Evolutionary conservation across 2,888 invertebrate species (phyloP).

Genomic region (Bursaphelenchus okinawaensis): DNA sequence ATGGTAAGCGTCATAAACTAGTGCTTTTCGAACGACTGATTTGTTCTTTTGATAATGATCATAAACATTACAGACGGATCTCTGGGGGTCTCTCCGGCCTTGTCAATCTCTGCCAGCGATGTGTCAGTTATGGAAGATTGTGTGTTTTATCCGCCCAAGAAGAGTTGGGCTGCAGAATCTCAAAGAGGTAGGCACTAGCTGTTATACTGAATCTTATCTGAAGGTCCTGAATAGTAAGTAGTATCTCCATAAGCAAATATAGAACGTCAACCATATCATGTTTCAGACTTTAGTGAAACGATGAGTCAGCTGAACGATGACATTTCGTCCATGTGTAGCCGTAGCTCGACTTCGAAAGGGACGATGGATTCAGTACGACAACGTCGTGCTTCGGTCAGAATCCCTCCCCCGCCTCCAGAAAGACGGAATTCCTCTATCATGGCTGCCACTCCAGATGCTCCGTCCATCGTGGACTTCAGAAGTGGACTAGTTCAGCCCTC

Average conservation of each 20-base stretch:
- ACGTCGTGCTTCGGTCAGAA: neutral
- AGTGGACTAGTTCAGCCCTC: neutral
- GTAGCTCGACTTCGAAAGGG: neutral
- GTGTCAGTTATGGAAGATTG: neutral
- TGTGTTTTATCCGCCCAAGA: neutral
- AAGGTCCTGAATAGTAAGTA: too few species aligned
- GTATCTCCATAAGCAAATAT: neutral
- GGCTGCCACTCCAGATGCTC: slow-evolving; percentile 54
- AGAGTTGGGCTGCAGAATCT: neutral
- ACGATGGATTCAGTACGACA: neutral
- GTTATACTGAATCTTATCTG: too few species aligned
- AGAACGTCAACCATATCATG: too few species aligned
- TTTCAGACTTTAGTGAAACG: neutral
- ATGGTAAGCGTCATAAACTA: neutral
- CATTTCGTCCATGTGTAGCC: neutral
- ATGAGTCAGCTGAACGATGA: neutral
- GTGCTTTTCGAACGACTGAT: too few species aligned
- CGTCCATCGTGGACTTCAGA: slow-evolving; percentile 44
- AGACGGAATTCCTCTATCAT: slow-evolving; percentile 58
- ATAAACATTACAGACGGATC: neutral
- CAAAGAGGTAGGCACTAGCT: too few species aligned
- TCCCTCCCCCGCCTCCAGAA: slow-evolving; percentile 60
- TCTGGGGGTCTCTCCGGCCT: slow-evolving; percentile 1
- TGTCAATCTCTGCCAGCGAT: slow-evolving; percentile 8
- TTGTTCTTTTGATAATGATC: too few species aligned